phyloP scores from a whole-genome alignment of 2,888 invertebrate genomes.

The Platerodrilus igneus region DNA sequence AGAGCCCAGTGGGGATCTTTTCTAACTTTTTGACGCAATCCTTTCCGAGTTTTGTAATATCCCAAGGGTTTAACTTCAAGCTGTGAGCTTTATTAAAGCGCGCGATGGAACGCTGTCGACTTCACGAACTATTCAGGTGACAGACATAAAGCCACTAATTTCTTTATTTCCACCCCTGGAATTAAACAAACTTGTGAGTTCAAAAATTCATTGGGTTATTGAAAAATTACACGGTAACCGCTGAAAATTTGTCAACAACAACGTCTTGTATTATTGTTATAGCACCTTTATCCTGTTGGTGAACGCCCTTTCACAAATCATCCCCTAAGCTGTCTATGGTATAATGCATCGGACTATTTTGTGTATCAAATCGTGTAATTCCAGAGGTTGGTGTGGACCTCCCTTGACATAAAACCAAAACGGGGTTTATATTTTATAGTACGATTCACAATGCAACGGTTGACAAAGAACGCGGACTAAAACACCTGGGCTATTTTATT shows the following conservation, averaged over 20 bases:
- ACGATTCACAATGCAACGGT: conserved; percentile 20
- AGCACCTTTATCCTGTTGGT: conserved; percentile 34
- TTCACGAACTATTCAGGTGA: too few relatives aligned
- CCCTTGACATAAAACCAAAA: conserved; percentile 36
- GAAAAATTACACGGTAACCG: conserved; percentile 40
- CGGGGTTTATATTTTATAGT: conserved; percentile 21
- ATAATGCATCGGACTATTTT: conserved; percentile 38
- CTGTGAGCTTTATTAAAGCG: too few relatives aligned
- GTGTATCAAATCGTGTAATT: conserved; percentile 49
- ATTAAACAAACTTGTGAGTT: too few relatives aligned
- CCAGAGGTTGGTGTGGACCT: conserved; percentile 45
- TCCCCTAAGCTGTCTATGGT: conserved; percentile 25
- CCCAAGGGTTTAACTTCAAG: conserved; percentile 9
- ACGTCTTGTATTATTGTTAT: conserved; percentile 36
- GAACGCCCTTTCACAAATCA: conserved; percentile 42
- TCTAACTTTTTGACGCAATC: conserved; percentile 17
- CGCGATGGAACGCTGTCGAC: too few relatives aligned
- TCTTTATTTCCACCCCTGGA: too few relatives aligned
- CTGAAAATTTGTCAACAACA: conserved; percentile 45
- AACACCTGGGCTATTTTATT: conserved; percentile 27
- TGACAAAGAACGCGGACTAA: conserved; percentile 29
- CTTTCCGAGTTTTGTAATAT: conserved; percentile 9
- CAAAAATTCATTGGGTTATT: conserved; percentile 27
- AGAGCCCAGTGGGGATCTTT: conserved; percentile 17
- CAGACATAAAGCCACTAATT: too few relatives aligned